Base-by-base conservation (phyloP, 2,797 vertebrate genomes). In the Cryptoprocta ferox region DNA sequence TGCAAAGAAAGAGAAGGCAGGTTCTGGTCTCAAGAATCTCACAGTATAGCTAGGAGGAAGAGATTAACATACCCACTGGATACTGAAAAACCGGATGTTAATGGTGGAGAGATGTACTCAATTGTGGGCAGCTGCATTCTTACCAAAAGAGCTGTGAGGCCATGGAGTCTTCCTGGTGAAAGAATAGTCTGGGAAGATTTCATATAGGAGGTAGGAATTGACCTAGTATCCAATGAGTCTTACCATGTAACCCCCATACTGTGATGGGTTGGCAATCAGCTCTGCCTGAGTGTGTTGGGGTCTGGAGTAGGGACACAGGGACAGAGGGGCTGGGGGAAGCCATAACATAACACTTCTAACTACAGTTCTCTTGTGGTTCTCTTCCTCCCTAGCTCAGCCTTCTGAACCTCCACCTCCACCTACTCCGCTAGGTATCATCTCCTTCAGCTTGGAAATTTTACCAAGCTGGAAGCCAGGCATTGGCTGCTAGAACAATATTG, bases 391-490 rank as follows among this genome's bases (percentile, higher is more conserved):
- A 88, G 14, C 3, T 63, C 48, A 39, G 14, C 59, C 35, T 80
- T 93, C 37, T 83, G 32, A 0, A 88, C 19, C 48, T 96, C 91
- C 0, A 88, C 19, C 48, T 96, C 91, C 65, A 90, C 28, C 63
- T 91, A 89, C 30, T 42, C 13, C 28, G 91, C 28, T 42, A 95
- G 70, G 87, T 97, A 78, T 94, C 45, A 81, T 76, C 39, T 96
- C 56, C 37, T 53, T 83, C 48, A 95, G 45, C 73, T 89, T 95
- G 84, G 68, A 71, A 80, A 90, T 84, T 94, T 84, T 61, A 92
- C 45, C 65, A 92, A 97, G 71, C 75, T 97, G 97, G 75, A 95
- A 97, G 53, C 76, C 82, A 97, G 94, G 68, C 56, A 94, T 96
- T 97, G 93, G 89, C 89, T 95, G 79, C 65, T 73, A 35, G 86